A percentile compares a stretch with the other conserved stretches of the same genome.
These are phyloP conservation scores for Catocala fraxini DNA, from an alignment of 2,888 invertebrate species.

Conservation along the genomic window DNA sequence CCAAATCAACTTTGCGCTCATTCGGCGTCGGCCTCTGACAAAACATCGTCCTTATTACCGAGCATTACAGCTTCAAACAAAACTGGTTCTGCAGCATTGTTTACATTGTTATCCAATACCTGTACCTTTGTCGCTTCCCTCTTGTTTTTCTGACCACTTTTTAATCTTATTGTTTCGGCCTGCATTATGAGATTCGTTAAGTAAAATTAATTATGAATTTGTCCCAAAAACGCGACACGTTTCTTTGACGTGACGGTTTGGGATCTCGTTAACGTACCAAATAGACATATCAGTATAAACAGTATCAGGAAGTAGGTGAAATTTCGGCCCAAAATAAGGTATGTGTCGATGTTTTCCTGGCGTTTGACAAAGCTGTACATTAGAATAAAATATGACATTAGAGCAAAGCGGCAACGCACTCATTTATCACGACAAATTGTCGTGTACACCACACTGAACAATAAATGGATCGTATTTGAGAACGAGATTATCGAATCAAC, in stretches of 20 bases:
- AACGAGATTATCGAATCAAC: slow-evolving; percentile 54
- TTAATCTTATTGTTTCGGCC: slow-evolving; percentile 55
- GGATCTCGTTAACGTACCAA: slow-evolving; percentile 16
- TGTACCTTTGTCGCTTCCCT: slow-evolving; percentile 49
- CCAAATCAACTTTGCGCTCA: slow-evolving; percentile 56
- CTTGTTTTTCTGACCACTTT: slow-evolving; percentile 55
- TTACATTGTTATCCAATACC: slow-evolving; percentile 46
- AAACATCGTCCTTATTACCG: slow-evolving; percentile 50
- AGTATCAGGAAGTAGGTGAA: not conserved
- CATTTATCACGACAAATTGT: slow-evolving; percentile 56
- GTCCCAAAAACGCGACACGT: slow-evolving; percentile 47
- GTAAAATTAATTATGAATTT: slow-evolving; percentile 54
- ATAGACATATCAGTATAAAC: not conserved
- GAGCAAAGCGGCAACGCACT: slow-evolving; percentile 38
- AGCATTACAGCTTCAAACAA: slow-evolving; percentile 31
- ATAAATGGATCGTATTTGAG: slow-evolving; percentile 58
- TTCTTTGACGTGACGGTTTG: slow-evolving; percentile 28
- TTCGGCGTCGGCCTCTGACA: slow-evolving; percentile 43
- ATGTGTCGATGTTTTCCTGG: slow-evolving; percentile 11
- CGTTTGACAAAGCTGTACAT: slow-evolving; percentile 36
- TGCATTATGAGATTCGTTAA: slow-evolving; percentile 56
- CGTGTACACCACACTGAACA: slow-evolving; percentile 48
- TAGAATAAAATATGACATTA: slow-evolving; percentile 53
- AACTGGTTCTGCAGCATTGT: slow-evolving; percentile 19
- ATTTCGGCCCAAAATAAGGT: slow-evolving; percentile 5